Conservation (phyloP, 2,113 vertebrate species). For the Microcebus ravelobensis region DNA sequence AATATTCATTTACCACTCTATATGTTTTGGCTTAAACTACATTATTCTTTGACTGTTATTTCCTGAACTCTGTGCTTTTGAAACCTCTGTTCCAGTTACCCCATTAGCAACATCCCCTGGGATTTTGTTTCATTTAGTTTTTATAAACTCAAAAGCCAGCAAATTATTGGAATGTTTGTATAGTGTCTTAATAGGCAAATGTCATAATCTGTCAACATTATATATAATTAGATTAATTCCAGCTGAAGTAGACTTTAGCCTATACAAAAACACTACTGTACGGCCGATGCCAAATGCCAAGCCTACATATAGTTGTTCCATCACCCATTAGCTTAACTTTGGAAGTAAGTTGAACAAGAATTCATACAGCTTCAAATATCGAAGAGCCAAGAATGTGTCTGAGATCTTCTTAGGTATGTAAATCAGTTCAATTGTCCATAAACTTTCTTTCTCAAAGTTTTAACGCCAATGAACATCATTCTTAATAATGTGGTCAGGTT, state of each 20-base stretch:
- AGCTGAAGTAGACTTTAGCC: constrained; percentile 62
- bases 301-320: constrained; percentile 8
- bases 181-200: constrained; percentile 61
- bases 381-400: constrained; percentile 13
- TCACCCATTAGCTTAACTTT: constrained; percentile 27
- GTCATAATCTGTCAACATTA: constrained; percentile 77
- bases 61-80: constrained; percentile 27
- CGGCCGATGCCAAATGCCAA: constrained; percentile 3
- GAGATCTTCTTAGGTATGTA: constrained; percentile 21
- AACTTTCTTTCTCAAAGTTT: constrained; percentile 18
- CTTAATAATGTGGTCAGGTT: neutral
- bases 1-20: constrained; percentile 78
- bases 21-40: constrained; percentile 76
- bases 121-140: constrained; percentile 72
- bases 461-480: neutral
- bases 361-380: neutral
- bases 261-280: constrained; percentile 58
- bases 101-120: constrained; percentile 45
- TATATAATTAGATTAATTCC: constrained; percentile 71
- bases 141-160: constrained; percentile 66
- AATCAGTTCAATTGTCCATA: neutral
- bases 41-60: constrained; percentile 69
- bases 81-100: constrained; percentile 62
- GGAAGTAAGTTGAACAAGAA: constrained; percentile 20
- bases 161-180: constrained; percentile 74